Conservation (phyloP, 2,797 vertebrate genomes). For the Cyclopterus lumpus region DNA sequence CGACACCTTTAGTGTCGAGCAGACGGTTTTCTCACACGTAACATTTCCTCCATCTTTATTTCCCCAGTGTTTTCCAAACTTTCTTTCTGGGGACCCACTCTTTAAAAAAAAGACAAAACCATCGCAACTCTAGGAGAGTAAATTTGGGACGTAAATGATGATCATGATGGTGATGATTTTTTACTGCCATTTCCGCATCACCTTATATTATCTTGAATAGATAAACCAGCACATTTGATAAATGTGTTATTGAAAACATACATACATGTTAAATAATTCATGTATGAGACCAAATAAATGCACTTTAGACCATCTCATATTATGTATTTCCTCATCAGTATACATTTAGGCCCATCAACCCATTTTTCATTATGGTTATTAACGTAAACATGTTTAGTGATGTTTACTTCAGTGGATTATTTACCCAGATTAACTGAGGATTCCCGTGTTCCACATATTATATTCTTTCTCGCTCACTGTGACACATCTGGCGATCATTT, state of each 20-base stretch:
- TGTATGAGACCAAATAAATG: too few relatives aligned
- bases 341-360: background rate
- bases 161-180: background rate
- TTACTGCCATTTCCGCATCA: background rate
- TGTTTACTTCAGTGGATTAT: constrained; percentile 28
- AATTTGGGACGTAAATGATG: background rate
- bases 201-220: background rate
- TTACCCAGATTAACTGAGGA: background rate
- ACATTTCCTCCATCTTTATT: background rate
- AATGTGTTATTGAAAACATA: background rate
- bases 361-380: constrained; percentile 8
- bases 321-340: too few relatives aligned
- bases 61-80: background rate
- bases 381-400: constrained; percentile 18
- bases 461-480: background rate
- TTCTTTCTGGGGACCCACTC: background rate
- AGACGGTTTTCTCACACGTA: too few relatives aligned
- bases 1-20: background rate
- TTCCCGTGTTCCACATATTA: background rate
- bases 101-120: background rate
- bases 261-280: too few relatives aligned
- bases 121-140: background rate
- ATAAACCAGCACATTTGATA: background rate
- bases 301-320: too few relatives aligned
- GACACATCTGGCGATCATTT: constrained; percentile 7